A percentile compares a stretch with the other conserved stretches of the same genome.
phyloP scores from a whole-genome alignment of 2,888 invertebrate species.

The Dolichopus griseipennis region DNA sequence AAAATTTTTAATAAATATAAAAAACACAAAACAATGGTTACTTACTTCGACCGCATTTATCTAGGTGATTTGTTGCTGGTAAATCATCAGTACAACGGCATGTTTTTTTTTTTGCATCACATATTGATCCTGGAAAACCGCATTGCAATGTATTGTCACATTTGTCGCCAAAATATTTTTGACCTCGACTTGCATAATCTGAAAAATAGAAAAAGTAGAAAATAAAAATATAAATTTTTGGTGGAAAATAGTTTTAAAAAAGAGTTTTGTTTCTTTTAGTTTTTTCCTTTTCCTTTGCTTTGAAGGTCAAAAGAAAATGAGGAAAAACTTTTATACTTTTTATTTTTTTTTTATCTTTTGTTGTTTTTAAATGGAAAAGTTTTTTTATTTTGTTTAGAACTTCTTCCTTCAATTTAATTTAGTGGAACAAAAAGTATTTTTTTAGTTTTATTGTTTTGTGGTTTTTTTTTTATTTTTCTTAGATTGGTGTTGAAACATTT shows the following conservation, averaged over 20 bases:
- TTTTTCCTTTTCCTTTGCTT: too few relatives aligned
- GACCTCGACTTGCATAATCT: conserved; percentile 51
- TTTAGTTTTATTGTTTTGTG: too few relatives aligned
- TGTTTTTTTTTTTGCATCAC: conserved; percentile 57
- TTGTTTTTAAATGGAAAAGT: too few relatives aligned
- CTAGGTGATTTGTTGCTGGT: conserved; percentile 70
- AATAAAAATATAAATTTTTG: conserved; percentile 9
- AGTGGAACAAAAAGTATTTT: too few relatives aligned
- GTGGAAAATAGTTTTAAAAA: background rate
- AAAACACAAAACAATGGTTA: background rate
- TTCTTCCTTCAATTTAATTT: too few relatives aligned
- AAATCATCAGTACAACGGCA: conserved; percentile 67
- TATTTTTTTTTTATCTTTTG: too few relatives aligned
- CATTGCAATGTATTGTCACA: conserved; percentile 65
- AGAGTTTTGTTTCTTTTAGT: background rate
- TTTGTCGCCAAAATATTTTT: conserved; percentile 65
- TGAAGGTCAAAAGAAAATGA: too few relatives aligned
- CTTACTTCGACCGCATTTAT: conserved; percentile 76
- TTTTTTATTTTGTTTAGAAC: too few relatives aligned
- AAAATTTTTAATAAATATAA: background rate
- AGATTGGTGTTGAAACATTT: too few relatives aligned
- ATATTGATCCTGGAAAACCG: conserved; percentile 64
- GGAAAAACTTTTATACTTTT: too few relatives aligned
- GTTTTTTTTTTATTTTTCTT: too few relatives aligned
- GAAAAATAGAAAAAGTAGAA: conserved; percentile 19